A percentile compares a stretch with the other conserved stretches of the same genome.
Conservation (phyloP, 2,113 vertebrate genomes). For the Mesoclemmys tuberculata region DNA sequence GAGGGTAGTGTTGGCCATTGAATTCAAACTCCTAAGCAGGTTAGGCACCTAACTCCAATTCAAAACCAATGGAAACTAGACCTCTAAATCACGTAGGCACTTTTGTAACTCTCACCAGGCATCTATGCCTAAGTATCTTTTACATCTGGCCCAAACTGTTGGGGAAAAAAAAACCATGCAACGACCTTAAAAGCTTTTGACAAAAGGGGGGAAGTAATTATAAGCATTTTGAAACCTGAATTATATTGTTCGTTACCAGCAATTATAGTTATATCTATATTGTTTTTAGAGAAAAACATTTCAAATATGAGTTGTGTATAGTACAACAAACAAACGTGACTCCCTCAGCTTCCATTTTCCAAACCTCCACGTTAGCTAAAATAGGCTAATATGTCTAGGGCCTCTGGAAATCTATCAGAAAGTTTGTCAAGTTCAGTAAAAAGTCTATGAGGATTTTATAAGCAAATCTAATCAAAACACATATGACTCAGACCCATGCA, state of each 20-base stretch:
- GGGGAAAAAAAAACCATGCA: neutral
- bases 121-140: neutral
- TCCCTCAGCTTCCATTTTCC: too few relatives aligned
- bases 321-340: neutral
- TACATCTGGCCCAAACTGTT: neutral
- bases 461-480: too few relatives aligned
- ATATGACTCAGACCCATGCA: too few relatives aligned
- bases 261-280: neutral
- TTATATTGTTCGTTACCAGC: neutral
- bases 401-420: too few relatives aligned
- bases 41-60: neutral
- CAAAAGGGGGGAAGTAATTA: neutral
- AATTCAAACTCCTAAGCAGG: neutral
- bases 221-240: neutral
- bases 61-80: neutral
- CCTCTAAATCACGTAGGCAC: neutral
- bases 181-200: neutral
- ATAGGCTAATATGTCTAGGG: too few relatives aligned
- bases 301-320: neutral
- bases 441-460: too few relatives aligned
- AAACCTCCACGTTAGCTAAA: too few relatives aligned
- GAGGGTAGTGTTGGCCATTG: neutral
- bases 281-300: neutral
- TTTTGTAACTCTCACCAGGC: neutral
- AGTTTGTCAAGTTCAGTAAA: too few relatives aligned